A percentile compares a stretch with the other conserved stretches of the same genome.
phyloP scores from a whole-genome alignment of 2,888 invertebrate species.

The Brachylomia viminalis region DNA sequence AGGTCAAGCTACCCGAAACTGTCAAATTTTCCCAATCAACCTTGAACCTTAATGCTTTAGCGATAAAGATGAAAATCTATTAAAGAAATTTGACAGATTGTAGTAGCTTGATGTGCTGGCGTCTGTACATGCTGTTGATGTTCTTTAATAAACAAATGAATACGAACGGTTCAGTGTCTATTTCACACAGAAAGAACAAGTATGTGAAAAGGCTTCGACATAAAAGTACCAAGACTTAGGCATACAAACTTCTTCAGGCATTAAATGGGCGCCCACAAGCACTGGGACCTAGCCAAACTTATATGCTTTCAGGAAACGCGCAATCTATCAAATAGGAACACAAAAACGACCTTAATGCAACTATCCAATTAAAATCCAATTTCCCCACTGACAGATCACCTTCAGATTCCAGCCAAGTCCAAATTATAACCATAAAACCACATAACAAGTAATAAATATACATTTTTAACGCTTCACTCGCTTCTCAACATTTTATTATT shows the following conservation, averaged over 20 bases:
- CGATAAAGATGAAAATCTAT: no score
- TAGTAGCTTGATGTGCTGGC: no score
- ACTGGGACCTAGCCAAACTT: slow-evolving; percentile 17
- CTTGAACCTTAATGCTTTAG: no score
- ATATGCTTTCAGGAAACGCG: neutral
- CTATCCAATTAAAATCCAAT: slow-evolving; percentile 30
- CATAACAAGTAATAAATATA: slow-evolving; percentile 48
- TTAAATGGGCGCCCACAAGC: neutral
- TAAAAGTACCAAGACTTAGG: neutral
- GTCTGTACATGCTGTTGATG: no score
- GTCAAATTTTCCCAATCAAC: no score
- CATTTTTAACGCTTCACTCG: slow-evolving; percentile 36
- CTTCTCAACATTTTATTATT: slow-evolving; percentile 37
- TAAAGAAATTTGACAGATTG: no score
- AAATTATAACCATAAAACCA: slow-evolving; percentile 38
- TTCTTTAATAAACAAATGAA: no score
- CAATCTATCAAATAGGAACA: slow-evolving; percentile 31
- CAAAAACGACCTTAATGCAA: slow-evolving; percentile 4
- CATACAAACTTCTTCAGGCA: neutral
- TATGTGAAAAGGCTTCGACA: neutral
- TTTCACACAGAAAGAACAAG: neutral
- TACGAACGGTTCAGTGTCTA: neutral
- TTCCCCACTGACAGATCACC: slow-evolving; percentile 26
- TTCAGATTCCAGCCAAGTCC: slow-evolving; percentile 37
- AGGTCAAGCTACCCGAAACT: no score